Evolutionary conservation across 2,888 invertebrate genomes (phyloP).

Genomic region (Thecocarcelia acutangulata): DNA sequence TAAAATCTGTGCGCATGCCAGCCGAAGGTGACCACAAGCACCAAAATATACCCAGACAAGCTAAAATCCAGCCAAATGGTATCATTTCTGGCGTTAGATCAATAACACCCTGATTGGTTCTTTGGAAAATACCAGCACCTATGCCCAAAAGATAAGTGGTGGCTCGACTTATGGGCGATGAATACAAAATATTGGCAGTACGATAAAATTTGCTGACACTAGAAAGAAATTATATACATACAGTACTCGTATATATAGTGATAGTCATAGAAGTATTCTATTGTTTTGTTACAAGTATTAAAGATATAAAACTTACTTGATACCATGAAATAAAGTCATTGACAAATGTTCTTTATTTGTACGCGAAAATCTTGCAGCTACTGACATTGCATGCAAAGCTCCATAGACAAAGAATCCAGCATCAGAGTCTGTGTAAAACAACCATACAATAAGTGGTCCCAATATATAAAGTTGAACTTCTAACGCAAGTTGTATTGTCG

Average conservation of each 20-base stretch:
- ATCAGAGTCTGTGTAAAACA: slow-evolving; percentile 83
- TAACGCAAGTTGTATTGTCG: slow-evolving; percentile 88
- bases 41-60: slow-evolving; percentile 78
- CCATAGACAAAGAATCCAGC: slow-evolving; percentile 83
- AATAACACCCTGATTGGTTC: slow-evolving; percentile 75
- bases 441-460: slow-evolving; percentile 86
- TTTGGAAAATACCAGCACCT: slow-evolving; percentile 83
- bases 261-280: too few relatives aligned
- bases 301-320: slow-evolving; percentile 82
- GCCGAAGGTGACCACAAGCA: slow-evolving; percentile 85
- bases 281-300: neutral
- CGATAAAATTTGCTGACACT: slow-evolving; percentile 87
- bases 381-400: slow-evolving; percentile 83
- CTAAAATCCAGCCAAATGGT: slow-evolving; percentile 77
- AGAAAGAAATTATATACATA: slow-evolving; percentile 38
- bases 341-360: slow-evolving; percentile 85
- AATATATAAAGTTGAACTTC: slow-evolving; percentile 88
- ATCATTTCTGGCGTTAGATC: slow-evolving; percentile 81
- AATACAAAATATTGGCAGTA: slow-evolving; percentile 86
- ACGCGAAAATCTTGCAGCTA: slow-evolving; percentile 85
- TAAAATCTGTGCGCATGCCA: slow-evolving; percentile 84
- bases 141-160: slow-evolving; percentile 86
- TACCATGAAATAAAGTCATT: slow-evolving; percentile 86
- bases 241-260: too few relatives aligned
- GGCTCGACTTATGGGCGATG: slow-evolving; percentile 85